phyloP scores from a whole-genome alignment of 1,140 invertebrate genomes.

The Conopomorpha cramerella region DNA sequence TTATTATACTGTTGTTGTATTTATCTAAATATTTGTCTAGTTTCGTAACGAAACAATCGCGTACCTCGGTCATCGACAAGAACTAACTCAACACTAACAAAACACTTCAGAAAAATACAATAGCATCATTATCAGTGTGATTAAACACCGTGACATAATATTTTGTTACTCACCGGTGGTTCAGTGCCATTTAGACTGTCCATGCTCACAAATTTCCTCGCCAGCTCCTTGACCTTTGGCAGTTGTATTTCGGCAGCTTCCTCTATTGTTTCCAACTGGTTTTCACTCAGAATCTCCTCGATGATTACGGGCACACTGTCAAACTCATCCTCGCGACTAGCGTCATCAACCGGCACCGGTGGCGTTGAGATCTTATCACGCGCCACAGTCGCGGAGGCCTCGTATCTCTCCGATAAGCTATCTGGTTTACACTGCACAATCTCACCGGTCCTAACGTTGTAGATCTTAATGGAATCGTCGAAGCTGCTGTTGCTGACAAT shows the following conservation, averaged over 20 bases:
- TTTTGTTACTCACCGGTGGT: too few relatives aligned
- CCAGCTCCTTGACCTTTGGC: slow-evolving; percentile 54
- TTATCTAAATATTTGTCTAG: too few relatives aligned
- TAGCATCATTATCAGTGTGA: too few relatives aligned
- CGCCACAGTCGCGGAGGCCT: slow-evolving; percentile 28
- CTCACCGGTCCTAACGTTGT: slow-evolving; percentile 54
- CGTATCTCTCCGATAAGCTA: slow-evolving; percentile 44
- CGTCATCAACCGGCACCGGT: slow-evolving; percentile 16
- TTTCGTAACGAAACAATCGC: too few relatives aligned
- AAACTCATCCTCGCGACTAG: slow-evolving; percentile 19
- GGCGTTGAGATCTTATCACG: too few relatives aligned
- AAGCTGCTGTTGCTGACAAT: slow-evolving; percentile 46
- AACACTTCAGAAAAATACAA: too few relatives aligned
- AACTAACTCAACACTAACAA: too few relatives aligned
- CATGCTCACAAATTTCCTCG: slow-evolving; percentile 51
- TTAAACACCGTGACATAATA: too few relatives aligned
- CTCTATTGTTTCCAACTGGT: not conserved
- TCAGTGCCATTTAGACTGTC: slow-evolving; percentile 36
- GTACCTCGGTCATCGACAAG: too few relatives aligned
- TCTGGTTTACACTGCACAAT: slow-evolving; percentile 50
- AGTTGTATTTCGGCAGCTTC: slow-evolving; percentile 15
- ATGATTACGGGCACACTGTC: slow-evolving; percentile 11
- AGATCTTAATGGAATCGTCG: slow-evolving; percentile 56
- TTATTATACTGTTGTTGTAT: too few relatives aligned
- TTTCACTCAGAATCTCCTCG: not conserved